phyloP scores from a whole-genome alignment of 1,140 invertebrate genomes.

The Gryllus bimaculatus region DNA sequence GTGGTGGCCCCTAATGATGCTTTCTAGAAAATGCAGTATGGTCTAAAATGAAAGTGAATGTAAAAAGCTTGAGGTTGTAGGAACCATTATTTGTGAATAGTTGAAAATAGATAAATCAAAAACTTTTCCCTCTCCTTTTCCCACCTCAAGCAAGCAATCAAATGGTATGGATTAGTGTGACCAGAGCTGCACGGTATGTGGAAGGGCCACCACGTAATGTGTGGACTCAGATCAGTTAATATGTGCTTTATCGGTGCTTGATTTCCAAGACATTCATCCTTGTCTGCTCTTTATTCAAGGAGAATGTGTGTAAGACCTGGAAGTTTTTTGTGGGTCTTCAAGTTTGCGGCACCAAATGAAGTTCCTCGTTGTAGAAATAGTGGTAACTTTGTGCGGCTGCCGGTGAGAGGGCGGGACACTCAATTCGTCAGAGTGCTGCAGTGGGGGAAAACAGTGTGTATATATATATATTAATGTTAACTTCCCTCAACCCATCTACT shows the following conservation, averaged over 20 bases:
- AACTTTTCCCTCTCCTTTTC: not conserved
- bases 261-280: slow-evolving; percentile 9
- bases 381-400: slow-evolving; percentile 8
- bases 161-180: not conserved
- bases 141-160: not conserved
- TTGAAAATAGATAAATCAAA: not conserved
- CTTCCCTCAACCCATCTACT: slow-evolving; percentile 10
- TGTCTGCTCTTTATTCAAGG: slow-evolving; percentile 8
- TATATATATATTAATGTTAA: slow-evolving; percentile 18
- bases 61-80: not conserved
- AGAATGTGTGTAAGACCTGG: not conserved
- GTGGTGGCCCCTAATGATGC: not conserved
- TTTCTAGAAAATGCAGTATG: not conserved
- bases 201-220: not conserved
- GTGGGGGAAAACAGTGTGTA: slow-evolving; percentile 13
- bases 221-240: not conserved
- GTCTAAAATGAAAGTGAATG: not conserved
- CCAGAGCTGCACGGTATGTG: not conserved
- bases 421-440: slow-evolving; percentile 1
- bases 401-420: not conserved
- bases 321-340: slow-evolving; percentile 12
- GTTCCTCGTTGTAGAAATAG: slow-evolving; percentile 19
- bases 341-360: slow-evolving; percentile 13
- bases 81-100: not conserved
- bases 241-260: slow-evolving; percentile 9